Base-by-base conservation (phyloP, 2,113 vertebrate species). In the Alexandromys fortis region DNA sequence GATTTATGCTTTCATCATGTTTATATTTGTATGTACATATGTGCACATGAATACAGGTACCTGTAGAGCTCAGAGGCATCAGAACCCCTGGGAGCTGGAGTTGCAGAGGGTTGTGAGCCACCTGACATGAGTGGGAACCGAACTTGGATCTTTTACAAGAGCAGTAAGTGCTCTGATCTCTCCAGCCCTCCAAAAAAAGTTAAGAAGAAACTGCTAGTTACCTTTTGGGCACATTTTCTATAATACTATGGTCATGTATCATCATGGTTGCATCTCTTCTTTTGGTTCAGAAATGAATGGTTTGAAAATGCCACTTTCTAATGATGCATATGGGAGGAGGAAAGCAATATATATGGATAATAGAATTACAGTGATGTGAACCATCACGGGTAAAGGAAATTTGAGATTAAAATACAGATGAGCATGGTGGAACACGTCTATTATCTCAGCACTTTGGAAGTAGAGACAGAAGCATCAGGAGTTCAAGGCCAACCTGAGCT, bases 231-330 rank as follows among this genome's bases (percentile, higher is more conserved):
- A n/a, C 47, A 76, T 42, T 94, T 67, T 61, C 28, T 58, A 24
- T 76, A 77, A n/a, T 86, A 35, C 2, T 86, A 35, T 42, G 78
- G 9, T 86, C 65, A 67, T 33, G 17, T 65, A 24, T 33, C 77
- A 67, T 45, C 77, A 72, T 38, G 5, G n/a, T 88, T 79, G 38
- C 3, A 81, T 88, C 19, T 91, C 35, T 88, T 68, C 91, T 65
- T 42, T n/a, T 19, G 35, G 8, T 65, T 96, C 38, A 87, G 45
- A 94, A 89, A 33, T 75, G 91, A 93, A 95, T 4, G 63, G n/a
- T 55, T 68, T 78, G 24, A 45, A 78, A 65, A 90, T 91, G 76
- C n/a, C 45, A 70, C 78, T 94, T 96, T 85, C 38, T 92, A 86
- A 70, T 88, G 33, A 90, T 45, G 63, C 93, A 16, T 13, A 79